These are phyloP conservation scores for Balearica regulorum DNA, from an alignment of 2,797 vertebrate genomes.

Conservation along the genomic window DNA sequence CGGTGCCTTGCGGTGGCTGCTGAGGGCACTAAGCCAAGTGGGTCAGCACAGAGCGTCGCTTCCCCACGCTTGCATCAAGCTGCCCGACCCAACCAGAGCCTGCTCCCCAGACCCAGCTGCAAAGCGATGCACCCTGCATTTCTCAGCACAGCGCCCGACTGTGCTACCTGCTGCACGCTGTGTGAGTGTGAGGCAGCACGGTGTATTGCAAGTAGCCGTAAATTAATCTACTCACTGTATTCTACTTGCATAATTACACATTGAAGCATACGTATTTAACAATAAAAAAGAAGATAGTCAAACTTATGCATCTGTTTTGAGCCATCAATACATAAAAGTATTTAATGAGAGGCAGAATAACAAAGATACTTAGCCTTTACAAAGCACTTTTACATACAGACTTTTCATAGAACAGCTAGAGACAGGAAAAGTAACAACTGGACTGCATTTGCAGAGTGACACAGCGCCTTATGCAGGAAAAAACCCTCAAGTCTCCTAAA, in stretches of 20 bases:
- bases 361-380: not conserved
- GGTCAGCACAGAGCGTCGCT: rapidly evolving
- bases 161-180: not conserved
- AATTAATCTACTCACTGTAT: not conserved
- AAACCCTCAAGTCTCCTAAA: not conserved
- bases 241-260: not conserved
- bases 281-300: not conserved
- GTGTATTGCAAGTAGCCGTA: not conserved
- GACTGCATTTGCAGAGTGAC: not conserved
- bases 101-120: not conserved
- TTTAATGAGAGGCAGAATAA: not conserved
- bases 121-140: not conserved
- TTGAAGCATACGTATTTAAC: not conserved
- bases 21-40: rapidly evolving
- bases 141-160: not conserved
- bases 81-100: not conserved
- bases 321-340: not conserved
- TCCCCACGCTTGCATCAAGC: rapidly evolving
- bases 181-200: not conserved
- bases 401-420: not conserved
- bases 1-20: not conserved
- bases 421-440: not conserved
- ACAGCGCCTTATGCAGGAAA: not conserved
- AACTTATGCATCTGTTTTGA: not conserved
- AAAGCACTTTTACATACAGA: not conserved